Percentiles rank a stretch among this genome's conserved stretches.
These are phyloP conservation scores for Arion vulgaris DNA, from an alignment of 1,140 invertebrate species.

Conservation along the genomic window DNA sequence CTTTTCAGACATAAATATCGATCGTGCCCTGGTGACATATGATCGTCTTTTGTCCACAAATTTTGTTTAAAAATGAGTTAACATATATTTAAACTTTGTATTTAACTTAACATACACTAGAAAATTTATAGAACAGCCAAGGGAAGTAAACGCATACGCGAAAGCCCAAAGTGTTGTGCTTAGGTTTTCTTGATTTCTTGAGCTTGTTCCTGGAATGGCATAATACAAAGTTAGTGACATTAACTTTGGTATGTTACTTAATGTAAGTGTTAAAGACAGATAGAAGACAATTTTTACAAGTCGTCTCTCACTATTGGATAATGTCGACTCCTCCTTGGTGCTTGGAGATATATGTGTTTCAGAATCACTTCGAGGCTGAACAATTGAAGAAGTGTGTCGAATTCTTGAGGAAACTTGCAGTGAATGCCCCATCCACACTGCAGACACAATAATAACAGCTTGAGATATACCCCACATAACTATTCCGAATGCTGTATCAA, in stretches of 20 bases:
- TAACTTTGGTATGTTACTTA: not conserved
- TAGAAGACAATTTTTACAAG: not conserved
- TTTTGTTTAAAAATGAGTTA: not conserved
- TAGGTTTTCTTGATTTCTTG: not conserved
- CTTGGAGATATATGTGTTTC: not conserved
- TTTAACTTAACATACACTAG: not conserved
- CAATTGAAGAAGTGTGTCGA: not conserved
- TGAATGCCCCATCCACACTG: conserved; percentile 2
- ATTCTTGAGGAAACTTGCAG: not conserved
- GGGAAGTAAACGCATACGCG: not conserved
- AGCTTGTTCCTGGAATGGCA: not conserved
- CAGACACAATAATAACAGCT: not conserved
- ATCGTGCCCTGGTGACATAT: too few relatives aligned
- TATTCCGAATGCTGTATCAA: not conserved
- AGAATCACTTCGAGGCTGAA: not conserved
- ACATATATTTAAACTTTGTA: not conserved
- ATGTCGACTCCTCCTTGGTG: not conserved
- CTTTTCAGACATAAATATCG: too few relatives aligned
- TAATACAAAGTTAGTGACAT: not conserved
- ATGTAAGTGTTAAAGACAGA: not conserved
- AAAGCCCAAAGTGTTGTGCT: not conserved
- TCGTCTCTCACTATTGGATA: not conserved
- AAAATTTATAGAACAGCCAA: not conserved
- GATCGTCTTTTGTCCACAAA: too few relatives aligned
- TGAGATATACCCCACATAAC: not conserved